These are phyloP conservation scores for Drosophila kambysellisi DNA, from an alignment of 2,888 invertebrate species.

Conservation along the genomic window DNA sequence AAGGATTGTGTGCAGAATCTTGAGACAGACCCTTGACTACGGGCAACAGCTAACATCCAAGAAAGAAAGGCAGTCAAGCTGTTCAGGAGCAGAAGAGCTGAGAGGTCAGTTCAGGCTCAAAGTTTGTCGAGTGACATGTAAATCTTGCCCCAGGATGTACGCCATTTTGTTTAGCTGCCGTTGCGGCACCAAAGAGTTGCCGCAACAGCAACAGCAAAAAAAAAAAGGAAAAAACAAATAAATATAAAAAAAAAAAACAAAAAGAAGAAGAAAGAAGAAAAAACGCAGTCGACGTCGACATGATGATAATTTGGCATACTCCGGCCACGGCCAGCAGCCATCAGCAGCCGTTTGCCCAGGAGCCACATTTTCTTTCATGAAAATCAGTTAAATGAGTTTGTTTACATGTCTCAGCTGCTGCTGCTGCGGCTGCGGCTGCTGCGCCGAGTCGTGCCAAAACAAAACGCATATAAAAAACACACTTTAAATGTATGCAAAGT, in stretches of 20 bases:
- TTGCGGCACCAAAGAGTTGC: constrained; percentile 57
- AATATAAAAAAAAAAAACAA: constrained; percentile 4
- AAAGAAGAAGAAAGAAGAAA: constrained; percentile 12
- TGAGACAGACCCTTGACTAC: constrained; percentile 40
- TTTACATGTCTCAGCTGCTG: constrained; percentile 68
- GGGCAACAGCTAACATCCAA: constrained; percentile 25
- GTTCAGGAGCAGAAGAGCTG: constrained; percentile 30
- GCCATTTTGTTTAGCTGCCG: constrained; percentile 56
- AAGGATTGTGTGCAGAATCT: constrained; percentile 75
- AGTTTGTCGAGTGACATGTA: constrained; percentile 79
- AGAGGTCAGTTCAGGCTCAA: constrained; percentile 55
- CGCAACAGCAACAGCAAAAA: constrained; percentile 7
- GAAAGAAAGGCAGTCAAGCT: constrained; percentile 50
- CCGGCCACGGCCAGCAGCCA: constrained; percentile 44
- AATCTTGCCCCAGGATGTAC: constrained; percentile 74
- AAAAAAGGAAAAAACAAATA: constrained; percentile 5
- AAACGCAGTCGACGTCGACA: constrained; percentile 39
- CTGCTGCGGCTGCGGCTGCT: neutral
- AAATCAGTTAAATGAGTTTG: constrained; percentile 81
- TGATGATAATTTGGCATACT: constrained; percentile 59
- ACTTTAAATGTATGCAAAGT: constrained; percentile 65
- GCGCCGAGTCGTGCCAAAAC: constrained; percentile 18
- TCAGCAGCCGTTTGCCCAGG: constrained; percentile 54
- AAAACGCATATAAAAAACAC: constrained; percentile 46
- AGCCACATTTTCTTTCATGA: constrained; percentile 71